Conservation (phyloP, 1,140 invertebrate genomes). For the Halictus rubicundus region DNA sequence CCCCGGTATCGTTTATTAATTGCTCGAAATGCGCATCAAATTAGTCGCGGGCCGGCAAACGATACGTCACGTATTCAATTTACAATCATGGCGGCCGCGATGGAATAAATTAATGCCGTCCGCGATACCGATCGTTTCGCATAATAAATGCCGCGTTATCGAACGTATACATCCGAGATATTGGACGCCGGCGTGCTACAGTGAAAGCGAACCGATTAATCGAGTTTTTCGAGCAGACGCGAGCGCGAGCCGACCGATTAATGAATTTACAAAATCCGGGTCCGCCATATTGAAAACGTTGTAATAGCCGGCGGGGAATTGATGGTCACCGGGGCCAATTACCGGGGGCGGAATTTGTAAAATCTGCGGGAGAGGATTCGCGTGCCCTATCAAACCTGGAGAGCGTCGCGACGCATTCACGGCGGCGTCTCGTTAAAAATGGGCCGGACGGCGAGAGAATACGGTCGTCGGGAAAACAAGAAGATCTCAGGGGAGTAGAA, state of each 20-base stretch:
- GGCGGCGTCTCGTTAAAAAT: conserved; percentile 4
- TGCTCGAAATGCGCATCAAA: conserved; percentile 72
- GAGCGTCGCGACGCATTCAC: too few relatives aligned
- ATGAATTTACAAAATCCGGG: conserved; percentile 54
- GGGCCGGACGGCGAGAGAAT: conserved; percentile 1
- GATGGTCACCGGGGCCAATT: conserved; percentile 9
- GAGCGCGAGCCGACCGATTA: conserved; percentile 19
- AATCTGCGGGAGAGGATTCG: not conserved
- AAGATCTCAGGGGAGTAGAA: not conserved
- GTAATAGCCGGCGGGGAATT: conserved; percentile 20
- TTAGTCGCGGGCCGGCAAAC: conserved; percentile 72
- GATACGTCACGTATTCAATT: conserved; percentile 76
- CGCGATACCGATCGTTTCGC: conserved; percentile 70
- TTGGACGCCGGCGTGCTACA: conserved; percentile 29
- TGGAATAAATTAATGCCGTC: conserved; percentile 74
- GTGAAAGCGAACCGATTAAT: conserved; percentile 57
- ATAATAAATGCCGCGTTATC: conserved; percentile 76
- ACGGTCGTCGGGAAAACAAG: conserved; percentile 4
- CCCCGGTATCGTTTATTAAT: conserved; percentile 72
- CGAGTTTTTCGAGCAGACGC: conserved; percentile 51
- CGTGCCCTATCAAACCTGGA: too few relatives aligned
- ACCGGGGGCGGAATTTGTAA: not conserved
- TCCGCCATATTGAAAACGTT: conserved; percentile 29
- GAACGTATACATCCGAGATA: conserved; percentile 45
- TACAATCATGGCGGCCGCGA: conserved; percentile 68